Evolutionary conservation across 2,797 vertebrate genomes (phyloP), one percentile per base, ranked within the genome.

Genomic region (Peromyscus attwateri): DNA sequence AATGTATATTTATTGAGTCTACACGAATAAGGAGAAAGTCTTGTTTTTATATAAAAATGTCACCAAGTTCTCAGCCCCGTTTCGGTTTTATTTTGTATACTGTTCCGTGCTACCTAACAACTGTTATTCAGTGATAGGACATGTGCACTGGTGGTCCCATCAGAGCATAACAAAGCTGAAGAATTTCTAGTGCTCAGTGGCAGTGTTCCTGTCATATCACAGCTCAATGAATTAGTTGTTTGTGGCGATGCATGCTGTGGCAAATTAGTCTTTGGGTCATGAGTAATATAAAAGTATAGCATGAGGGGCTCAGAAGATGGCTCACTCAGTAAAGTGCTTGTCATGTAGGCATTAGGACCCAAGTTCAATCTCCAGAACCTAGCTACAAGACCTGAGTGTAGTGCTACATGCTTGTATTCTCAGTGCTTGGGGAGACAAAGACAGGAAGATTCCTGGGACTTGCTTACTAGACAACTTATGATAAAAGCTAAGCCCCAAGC

Each of bases 11-110:
- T 79, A 91, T 62, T 93, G 49, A 80, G 14, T 71, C 82, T 87
- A 27, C 21, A 31, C 71, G 92, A 95, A 91, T 88, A 95, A 93
- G 25, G 52, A 92, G 14, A 81, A 27, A 88, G 52, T 88, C 60
- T 89, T 75, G 93, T 27, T 87, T 87, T 87, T 25, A 52, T 83
- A 66, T 57, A n/a, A 94, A 91, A 55, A 27, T 90, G 21, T 46
- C 83, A 64, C 6, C 52, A 6, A 46, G 43, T 80, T 89, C 43
- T 92, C 88, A 70, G 8, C 55, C 27, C 4, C 27, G 46, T 68
- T 93, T 91, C 62, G 68, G 52, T 68, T 93, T 91, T 73, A 73
- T 92, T 89, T 70, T 31, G 46, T 34, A 21, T 66, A 1, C 6
- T 46, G 43, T 64, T 7, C n/a, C 10, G 21, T n/a, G 49, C 3